Percentiles rank a stretch among this genome's conserved stretches.
Conservation (phyloP, 1,140 invertebrate genomes). For the Octopus bimaculoides region DNA sequence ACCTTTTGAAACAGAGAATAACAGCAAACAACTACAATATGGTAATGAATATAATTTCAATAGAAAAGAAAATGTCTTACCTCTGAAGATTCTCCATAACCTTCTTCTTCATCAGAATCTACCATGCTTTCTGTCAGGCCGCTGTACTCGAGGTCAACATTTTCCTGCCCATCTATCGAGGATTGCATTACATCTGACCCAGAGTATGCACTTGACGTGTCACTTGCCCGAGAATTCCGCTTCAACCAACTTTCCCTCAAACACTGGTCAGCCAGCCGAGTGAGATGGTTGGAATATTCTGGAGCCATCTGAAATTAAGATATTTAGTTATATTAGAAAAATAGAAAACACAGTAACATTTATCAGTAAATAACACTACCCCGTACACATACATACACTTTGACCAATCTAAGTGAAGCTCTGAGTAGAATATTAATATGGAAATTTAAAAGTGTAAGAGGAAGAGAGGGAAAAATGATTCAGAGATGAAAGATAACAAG, state of each 20-base stretch:
- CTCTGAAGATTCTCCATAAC: slow-evolving; percentile 88
- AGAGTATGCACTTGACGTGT: slow-evolving; percentile 90
- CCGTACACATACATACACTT: no score
- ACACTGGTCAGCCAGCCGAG: slow-evolving; percentile 55
- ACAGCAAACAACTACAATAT: slow-evolving; percentile 6
- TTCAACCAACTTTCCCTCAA: slow-evolving; percentile 67
- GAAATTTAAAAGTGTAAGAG: no score
- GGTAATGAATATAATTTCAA: neutral
- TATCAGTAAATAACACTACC: no score
- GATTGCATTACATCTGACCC: slow-evolving; percentile 93
- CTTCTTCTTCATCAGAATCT: slow-evolving; percentile 72
- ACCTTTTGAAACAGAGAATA: neutral
- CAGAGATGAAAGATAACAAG: no score
- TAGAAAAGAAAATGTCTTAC: slow-evolving; percentile 31
- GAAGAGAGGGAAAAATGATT: no score
- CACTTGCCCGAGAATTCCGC: slow-evolving; percentile 82
- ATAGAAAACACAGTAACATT: neutral
- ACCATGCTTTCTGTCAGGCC: slow-evolving; percentile 92
- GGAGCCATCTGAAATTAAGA: slow-evolving; percentile 36
- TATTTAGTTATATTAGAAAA: slow-evolving; percentile 10
- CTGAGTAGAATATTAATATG: no score
- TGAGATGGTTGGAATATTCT: slow-evolving; percentile 37
- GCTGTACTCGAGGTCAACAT: slow-evolving; percentile 67
- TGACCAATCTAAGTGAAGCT: no score
- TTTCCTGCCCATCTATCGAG: slow-evolving; percentile 68